Conservation (phyloP, 53 echinoderm and acorn worm species). For the Patiria pectinifera region DNA sequence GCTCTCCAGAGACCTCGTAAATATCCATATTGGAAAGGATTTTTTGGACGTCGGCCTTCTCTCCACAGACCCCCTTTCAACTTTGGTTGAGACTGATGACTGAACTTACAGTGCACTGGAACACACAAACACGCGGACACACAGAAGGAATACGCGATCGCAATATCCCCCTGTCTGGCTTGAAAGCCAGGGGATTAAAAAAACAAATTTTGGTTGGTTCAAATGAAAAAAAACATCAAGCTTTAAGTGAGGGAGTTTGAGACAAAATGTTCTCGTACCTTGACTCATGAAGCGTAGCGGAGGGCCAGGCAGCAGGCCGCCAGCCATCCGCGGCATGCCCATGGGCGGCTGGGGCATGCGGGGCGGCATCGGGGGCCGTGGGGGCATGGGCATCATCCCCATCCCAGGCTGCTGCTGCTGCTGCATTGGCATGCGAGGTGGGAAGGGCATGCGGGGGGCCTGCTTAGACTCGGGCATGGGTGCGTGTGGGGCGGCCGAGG, state of each 20-base stretch:
- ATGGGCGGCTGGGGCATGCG: slow-evolving; percentile 68
- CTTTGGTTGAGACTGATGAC: too few species aligned
- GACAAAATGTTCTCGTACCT: neutral
- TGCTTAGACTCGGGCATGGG: slow-evolving; percentile 33
- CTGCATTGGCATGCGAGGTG: slow-evolving; percentile 56
- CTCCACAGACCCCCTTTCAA: too few species aligned
- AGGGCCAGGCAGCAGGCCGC: slow-evolving; percentile 35
- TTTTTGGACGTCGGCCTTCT: too few species aligned
- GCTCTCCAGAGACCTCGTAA: too few species aligned
- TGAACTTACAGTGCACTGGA: too few species aligned
- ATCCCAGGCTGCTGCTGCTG: slow-evolving; percentile 64
- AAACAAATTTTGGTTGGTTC: too few species aligned
- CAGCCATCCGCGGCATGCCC: slow-evolving; percentile 70
- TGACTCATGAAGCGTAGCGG: slow-evolving; percentile 58
- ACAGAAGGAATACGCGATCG: too few species aligned
- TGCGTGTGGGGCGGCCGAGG: neutral
- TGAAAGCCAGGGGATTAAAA: too few species aligned
- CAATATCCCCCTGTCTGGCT: too few species aligned
- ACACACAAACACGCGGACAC: too few species aligned
- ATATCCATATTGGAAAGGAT: too few species aligned
- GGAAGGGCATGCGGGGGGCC: slow-evolving; percentile 44
- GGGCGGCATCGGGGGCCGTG: slow-evolving; percentile 66
- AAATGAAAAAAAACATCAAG: neutral
- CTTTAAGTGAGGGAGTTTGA: neutral
- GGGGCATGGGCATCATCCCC: slow-evolving; percentile 71